Conservation (phyloP, 2,888 invertebrate species). For the Dexiosoma caninum region DNA sequence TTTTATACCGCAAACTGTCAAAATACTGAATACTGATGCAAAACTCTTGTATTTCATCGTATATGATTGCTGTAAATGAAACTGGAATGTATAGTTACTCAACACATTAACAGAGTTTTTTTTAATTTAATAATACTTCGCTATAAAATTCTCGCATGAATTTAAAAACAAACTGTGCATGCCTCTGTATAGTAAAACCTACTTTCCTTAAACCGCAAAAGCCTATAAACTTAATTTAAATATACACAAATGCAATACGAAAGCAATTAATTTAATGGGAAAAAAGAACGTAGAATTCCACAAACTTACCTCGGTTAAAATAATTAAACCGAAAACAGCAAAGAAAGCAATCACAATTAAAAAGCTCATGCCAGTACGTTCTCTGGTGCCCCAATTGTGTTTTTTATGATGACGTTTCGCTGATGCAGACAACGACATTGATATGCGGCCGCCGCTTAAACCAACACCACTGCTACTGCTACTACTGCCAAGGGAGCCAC, state of each 20-base stretch:
- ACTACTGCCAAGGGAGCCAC: constrained; percentile 47
- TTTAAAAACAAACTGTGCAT: no score
- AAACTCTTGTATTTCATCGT: no score
- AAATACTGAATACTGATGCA: no score
- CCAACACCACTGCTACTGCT: constrained; percentile 24
- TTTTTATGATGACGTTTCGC: constrained; percentile 75
- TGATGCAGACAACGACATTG: constrained; percentile 58
- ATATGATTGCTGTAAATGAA: no score
- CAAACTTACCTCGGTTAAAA: constrained; percentile 86
- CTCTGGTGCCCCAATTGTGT: constrained; percentile 79
- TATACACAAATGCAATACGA: background rate
- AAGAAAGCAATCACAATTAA: constrained; percentile 94
- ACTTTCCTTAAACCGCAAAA: no score
- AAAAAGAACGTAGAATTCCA: background rate
- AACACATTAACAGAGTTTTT: no score
- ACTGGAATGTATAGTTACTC: no score
- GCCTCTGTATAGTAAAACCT: no score
- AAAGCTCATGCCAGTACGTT: constrained; percentile 92
- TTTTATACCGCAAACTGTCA: no score
- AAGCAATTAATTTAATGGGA: background rate
- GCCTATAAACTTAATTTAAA: no score
- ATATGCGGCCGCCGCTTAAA: constrained; percentile 34
- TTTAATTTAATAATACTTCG: no score
- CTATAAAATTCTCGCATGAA: no score
- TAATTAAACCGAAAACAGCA: constrained; percentile 91